Base-by-base conservation (phyloP, 2,888 invertebrate genomes). In the Alloscopus bannaensis region DNA sequence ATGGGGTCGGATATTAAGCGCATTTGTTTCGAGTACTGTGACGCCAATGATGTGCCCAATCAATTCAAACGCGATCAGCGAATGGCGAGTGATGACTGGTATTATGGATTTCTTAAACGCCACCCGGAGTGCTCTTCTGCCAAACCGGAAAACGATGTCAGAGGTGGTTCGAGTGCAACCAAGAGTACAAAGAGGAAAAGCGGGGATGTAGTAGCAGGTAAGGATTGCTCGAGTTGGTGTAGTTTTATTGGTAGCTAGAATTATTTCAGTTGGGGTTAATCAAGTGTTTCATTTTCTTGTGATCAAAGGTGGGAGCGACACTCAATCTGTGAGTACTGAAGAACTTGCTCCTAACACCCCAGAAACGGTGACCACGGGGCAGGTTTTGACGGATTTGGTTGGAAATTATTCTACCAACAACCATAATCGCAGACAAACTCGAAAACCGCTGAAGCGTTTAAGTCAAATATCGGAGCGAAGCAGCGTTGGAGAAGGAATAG, bases 41-140 rank as follows among this genome's bases (percentile, higher is more conserved):
- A 86, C 73, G 83, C 84, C 26, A 85, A 85, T 24, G 84, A 84
- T 20, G 84, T 86, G 20, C 84, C 83, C 11, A 85, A 85, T 70
- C 84, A 85, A 42, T 86, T 86, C 55, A 85, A 85, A 62, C 71
- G 78, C 3, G 85, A 85, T 24, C 85, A 84, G 42, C 68, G 86
- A 3, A 86, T 85, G 85, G 86, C 85, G 4, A 85, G 85, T 42
- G 84, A 84, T 68, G 86, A 86, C 65, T 86, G 85, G 85, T 85
- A 86, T 68, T 85, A 84, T 66, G 86, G 86, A 47, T 85, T 85
- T 64, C 36, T 70, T 2, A 77, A 77, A 31, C 62, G 70, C 24
- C 77, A 77, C 29, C 75, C 75, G 0, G 69, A 76, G n/a, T 47
- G 66, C 36, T 68, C 66, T 64, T 55, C 65, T 64, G 28, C 65